Percentiles rank a stretch among this genome's conserved stretches.
Evolutionary conservation across 2,797 vertebrate genomes (phyloP).

Genomic region (Natrix natrix): DNA sequence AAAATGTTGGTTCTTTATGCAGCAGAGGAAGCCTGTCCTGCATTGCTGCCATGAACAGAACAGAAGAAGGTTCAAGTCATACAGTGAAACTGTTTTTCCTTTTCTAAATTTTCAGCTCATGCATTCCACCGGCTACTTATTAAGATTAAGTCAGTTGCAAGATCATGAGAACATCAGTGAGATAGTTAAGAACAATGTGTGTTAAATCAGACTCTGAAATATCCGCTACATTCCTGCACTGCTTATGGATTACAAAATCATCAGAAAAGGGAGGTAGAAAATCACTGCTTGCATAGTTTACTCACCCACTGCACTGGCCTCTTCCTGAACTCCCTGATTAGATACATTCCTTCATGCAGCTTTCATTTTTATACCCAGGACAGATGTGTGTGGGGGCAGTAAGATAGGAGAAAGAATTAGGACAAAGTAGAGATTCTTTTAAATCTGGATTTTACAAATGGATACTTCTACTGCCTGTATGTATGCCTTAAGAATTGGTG

Average conservation of each 20-base stretch:
- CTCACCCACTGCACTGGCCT: not conserved
- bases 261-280: not conserved
- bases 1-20: not conserved
- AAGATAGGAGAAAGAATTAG: not conserved
- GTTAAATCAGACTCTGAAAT: not conserved
- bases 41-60: not conserved
- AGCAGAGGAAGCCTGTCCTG: not conserved
- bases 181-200: not conserved
- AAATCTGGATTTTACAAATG: not conserved
- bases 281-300: not conserved
- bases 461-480: not conserved
- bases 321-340: constrained; percentile 6
- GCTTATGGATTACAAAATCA: not conserved
- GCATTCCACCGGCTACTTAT: not conserved
- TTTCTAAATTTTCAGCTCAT: not conserved
- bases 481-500: not conserved
- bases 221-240: not conserved
- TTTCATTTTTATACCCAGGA: not conserved
- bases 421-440: not conserved
- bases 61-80: not conserved
- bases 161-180: not conserved
- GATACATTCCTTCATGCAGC: constrained; percentile 10
- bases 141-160: not conserved
- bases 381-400: not conserved
- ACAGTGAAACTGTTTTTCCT: not conserved